These are phyloP conservation scores for Tiphia femorata DNA, from an alignment of 2,888 invertebrate genomes.

Conservation along the genomic window DNA sequence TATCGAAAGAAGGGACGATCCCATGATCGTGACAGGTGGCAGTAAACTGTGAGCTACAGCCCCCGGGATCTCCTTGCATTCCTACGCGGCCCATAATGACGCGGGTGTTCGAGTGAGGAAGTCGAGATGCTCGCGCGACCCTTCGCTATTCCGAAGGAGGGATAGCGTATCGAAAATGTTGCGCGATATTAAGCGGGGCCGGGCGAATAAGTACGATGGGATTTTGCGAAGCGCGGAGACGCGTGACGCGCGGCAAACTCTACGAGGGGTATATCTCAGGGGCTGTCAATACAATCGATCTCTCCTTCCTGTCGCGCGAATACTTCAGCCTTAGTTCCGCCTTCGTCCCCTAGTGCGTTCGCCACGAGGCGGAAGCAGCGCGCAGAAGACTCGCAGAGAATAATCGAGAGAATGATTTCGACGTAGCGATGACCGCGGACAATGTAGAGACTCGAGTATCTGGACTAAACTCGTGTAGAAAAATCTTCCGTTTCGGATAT, in stretches of 20 bases:
- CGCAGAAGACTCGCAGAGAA: no score
- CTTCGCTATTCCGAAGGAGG: constrained; percentile 7
- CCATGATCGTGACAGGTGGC: no score
- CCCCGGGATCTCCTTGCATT: constrained; percentile 33
- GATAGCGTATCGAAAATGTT: constrained; percentile 44
- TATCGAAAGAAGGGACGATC: constrained; percentile 1
- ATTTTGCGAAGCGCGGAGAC: constrained; percentile 60
- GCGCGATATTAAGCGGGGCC: constrained; percentile 53
- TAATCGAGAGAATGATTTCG: no score
- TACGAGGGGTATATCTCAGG: constrained; percentile 51
- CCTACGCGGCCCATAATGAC: constrained; percentile 36
- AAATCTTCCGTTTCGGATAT: constrained; percentile 6
- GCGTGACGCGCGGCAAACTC: constrained; percentile 61
- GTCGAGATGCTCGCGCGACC: background rate
- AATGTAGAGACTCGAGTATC: no score
- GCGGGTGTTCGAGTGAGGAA: constrained; percentile 12
- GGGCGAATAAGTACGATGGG: constrained; percentile 64
- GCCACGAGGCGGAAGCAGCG: no score
- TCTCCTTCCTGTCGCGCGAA: constrained; percentile 33
- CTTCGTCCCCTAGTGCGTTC: no score
- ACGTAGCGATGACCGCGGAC: no score
- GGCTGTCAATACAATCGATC: constrained; percentile 37
- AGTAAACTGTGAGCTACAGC: constrained; percentile 26
- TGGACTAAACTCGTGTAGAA: no score
- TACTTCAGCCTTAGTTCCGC: no score